Evolutionary conservation across 2,888 invertebrate genomes (phyloP).

Genomic region (Cephus rjabovi): DNA sequence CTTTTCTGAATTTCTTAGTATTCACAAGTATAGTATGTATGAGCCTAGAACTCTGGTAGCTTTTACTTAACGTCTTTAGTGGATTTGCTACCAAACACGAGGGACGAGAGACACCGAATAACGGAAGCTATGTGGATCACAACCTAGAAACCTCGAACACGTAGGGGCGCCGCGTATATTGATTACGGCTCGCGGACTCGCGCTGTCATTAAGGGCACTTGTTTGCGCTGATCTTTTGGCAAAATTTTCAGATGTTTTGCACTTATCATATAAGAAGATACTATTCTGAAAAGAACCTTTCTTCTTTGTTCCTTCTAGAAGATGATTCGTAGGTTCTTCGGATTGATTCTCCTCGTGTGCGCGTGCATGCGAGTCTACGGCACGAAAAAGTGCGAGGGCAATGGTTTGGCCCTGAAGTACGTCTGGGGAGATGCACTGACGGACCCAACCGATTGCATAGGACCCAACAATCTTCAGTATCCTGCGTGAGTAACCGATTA

Average conservation of each 20-base stretch:
- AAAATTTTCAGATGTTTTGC: too few relatives aligned
- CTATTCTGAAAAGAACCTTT: too few relatives aligned
- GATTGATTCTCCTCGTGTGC: constrained; percentile 46
- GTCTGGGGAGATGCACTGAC: constrained; percentile 89
- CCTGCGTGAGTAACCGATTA: constrained; percentile 75
- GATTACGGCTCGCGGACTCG: background rate
- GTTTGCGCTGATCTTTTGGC: too few relatives aligned
- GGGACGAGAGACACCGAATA: constrained; percentile 26
- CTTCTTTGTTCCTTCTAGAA: too few relatives aligned
- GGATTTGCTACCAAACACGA: background rate
- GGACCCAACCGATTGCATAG: constrained; percentile 81
- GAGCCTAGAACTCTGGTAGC: background rate
- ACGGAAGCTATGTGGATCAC: constrained; percentile 57
- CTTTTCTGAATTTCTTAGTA: too few relatives aligned
- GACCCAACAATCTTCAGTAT: constrained; percentile 86
- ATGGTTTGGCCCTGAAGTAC: constrained; percentile 80
- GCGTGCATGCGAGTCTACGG: constrained; percentile 32
- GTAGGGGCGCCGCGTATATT: constrained; percentile 1
- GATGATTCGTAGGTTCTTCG: constrained; percentile 37
- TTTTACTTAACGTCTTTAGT: constrained; percentile 35
- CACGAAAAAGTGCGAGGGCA: constrained; percentile 69
- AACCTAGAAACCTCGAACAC: constrained; percentile 61
- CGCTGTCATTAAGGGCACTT: background rate
- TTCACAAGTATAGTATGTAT: too few relatives aligned
- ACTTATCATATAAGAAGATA: too few relatives aligned